Base-by-base conservation (phyloP, 37 sponge, comb jelly and placozoan species). In the Spongilla lacustris region DNA sequence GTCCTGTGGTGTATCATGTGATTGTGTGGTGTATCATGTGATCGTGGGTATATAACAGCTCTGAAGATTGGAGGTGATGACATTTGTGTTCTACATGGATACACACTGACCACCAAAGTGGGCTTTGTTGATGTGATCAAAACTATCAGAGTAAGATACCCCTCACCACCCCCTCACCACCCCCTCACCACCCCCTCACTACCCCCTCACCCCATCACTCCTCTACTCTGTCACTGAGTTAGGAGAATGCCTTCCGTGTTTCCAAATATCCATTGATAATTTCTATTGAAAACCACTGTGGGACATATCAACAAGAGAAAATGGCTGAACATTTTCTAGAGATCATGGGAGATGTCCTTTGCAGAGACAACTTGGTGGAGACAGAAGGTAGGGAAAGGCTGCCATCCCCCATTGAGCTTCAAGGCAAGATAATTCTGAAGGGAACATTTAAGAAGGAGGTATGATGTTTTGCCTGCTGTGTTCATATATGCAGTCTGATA, bases 211-310 rank as follows among this genome's bases (percentile, higher is more conserved):
- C 6, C 41, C 3, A 9, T 41, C 41, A 9, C 6, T 6, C 41
- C 6, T 6, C 41, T 41, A 3, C 41, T 41, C 41, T 6, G 6
- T 41, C 41, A 41, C 6, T 41, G 41, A 41, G 41, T 41, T 74
- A 94, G 95, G 86, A 91, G 12, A 91, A 94, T 88, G 95, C 91
- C 21, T 94, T 94, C 76, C 37, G 8, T 9, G 48, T 78, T 8
- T 91, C 95, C 4, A 46, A 78, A 41, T 94, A 79, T 50, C 95
- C 95, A 9, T 74, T 94, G 26, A 88, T 94, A 67, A 86, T 94
- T 38, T 94, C 95, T 48, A 81, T 94, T 68, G 95, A 94, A 80
- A 94, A 94, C 80, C 95, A 94, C 89, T 94, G 95, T 85, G 72
- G 38, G 26, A 23, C 49, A 0, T 68, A 50, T 8, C 77, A 87